These are phyloP conservation scores for Drosophila santomea DNA, from an alignment of 1,140 invertebrate species.

Conservation along the genomic window DNA sequence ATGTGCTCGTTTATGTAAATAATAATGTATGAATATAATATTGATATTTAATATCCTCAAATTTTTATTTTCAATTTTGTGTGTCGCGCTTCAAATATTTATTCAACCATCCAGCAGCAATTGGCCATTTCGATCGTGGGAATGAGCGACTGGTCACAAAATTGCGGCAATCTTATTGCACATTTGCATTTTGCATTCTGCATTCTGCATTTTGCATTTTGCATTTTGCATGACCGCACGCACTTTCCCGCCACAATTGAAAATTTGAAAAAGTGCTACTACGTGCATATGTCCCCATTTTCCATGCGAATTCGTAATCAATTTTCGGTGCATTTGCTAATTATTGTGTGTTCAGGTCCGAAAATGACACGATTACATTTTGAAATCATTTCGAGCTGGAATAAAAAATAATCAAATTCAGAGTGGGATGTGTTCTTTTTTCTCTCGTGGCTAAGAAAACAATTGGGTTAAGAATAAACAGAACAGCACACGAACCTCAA, in stretches of 20 bases:
- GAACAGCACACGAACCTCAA: slow-evolving; percentile 25
- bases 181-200: slow-evolving; percentile 3
- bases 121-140: background rate
- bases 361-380: slow-evolving; percentile 7
- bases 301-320: slow-evolving; percentile 18
- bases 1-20: no score
- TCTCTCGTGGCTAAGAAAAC: slow-evolving; percentile 1
- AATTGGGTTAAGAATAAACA: slow-evolving; percentile 55
- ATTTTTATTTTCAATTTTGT: background rate
- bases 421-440: background rate
- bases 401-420: background rate
- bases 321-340: slow-evolving; percentile 11
- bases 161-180: slow-evolving; percentile 19
- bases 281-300: background rate
- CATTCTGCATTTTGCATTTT: slow-evolving; percentile 19
- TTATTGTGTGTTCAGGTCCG: background rate
- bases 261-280: background rate
- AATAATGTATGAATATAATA: no score
- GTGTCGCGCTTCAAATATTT: background rate
- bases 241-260: slow-evolving; percentile 3
- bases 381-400: background rate
- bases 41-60: background rate
- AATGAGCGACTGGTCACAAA: slow-evolving; percentile 15
- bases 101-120: background rate
- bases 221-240: slow-evolving; percentile 50